Base-by-base conservation (phyloP, 2,888 invertebrate genomes). In the Drosophila nr. fundita region DNA sequence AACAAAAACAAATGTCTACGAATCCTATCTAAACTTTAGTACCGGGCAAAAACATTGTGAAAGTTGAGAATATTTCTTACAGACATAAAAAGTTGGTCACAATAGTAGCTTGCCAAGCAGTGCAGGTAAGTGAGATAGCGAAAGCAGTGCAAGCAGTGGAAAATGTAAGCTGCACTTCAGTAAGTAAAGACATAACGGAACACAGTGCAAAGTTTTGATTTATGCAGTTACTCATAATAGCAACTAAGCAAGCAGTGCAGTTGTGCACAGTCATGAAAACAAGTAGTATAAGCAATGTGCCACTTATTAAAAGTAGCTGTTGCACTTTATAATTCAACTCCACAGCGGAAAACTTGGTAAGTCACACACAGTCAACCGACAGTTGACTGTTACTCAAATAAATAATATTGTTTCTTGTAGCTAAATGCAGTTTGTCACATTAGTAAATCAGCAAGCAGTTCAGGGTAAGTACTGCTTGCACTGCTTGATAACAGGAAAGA, bases 1-100 rank as follows among this genome's bases (percentile, higher is more conserved):
- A 87, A 78, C 68, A 65, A 73, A 76, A 60, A 58, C 55, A 68
- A 72, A 71, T 18, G 58, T 65, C 52, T 53, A 27, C 62, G 40
- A 42, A 18, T 55, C 58, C 34, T 69, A 55, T 70, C 54, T 68
- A 64, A 78, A 61, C 38, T 68, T 68, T 64, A 11, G 30, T 40
- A 55, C 48, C 57, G 75, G 69, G 75, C 8, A 15, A 15, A 40
- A 29, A 42, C 50, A 65, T 34, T 50, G 18, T 64, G 7, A 10
- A 21, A 21, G 2, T 38, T 48, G 8, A 5, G 15, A 15, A 18
- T 21, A 11, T 34, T 62, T 57, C 8, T 15, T 50, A 24, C 18
- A 10, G 50, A 32, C 36, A 29, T 8, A 21, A 13, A 1, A 21
- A 42, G 2, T 42, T 13, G 3, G 7, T 1, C 1, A 8, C 15